These are phyloP conservation scores for Thaumatotibia leucotreta DNA, from an alignment of 1,140 invertebrate genomes.

Conservation along the genomic window DNA sequence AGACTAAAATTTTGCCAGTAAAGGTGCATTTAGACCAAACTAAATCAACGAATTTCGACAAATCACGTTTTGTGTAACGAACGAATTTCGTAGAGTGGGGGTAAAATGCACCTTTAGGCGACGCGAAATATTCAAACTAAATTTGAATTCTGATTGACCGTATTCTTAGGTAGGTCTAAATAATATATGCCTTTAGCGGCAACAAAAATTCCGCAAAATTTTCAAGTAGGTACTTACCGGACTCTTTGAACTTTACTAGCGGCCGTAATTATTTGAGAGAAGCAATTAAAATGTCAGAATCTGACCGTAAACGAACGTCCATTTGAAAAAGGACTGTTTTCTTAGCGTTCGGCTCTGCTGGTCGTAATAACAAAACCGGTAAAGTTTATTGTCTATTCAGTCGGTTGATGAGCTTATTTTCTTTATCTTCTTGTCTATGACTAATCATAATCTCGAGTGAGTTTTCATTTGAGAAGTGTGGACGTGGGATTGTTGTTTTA, in stretches of 20 bases:
- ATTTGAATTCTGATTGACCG: constrained; percentile 39
- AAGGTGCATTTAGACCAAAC: too few relatives aligned
- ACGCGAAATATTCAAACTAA: constrained; percentile 28
- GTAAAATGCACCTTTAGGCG: constrained; percentile 33
- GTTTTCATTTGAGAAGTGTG: constrained; percentile 26
- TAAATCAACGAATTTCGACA: too few relatives aligned
- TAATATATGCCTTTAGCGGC: constrained; percentile 21
- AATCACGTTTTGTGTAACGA: too few relatives aligned
- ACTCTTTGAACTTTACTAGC: constrained; percentile 61
- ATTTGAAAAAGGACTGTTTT: constrained; percentile 68
- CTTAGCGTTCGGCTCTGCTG: constrained; percentile 43
- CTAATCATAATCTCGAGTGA: constrained; percentile 45
- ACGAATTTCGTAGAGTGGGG: too few relatives aligned
- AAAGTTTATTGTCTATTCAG: constrained; percentile 68
- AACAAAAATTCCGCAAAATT: constrained; percentile 31
- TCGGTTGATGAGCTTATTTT: constrained; percentile 66
- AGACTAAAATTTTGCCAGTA: constrained; percentile 30
- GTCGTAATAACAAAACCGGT: constrained; percentile 54
- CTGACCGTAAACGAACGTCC: constrained; percentile 59
- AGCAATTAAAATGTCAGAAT: constrained; percentile 68
- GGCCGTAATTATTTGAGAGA: constrained; percentile 54
- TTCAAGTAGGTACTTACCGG: constrained; percentile 42
- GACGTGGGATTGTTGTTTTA: constrained; percentile 56
- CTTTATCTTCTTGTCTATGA: constrained; percentile 55
- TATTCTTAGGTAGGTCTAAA: constrained; percentile 24